Conservation (phyloP, 2,113 vertebrate species). For the Nestor notabilis region DNA sequence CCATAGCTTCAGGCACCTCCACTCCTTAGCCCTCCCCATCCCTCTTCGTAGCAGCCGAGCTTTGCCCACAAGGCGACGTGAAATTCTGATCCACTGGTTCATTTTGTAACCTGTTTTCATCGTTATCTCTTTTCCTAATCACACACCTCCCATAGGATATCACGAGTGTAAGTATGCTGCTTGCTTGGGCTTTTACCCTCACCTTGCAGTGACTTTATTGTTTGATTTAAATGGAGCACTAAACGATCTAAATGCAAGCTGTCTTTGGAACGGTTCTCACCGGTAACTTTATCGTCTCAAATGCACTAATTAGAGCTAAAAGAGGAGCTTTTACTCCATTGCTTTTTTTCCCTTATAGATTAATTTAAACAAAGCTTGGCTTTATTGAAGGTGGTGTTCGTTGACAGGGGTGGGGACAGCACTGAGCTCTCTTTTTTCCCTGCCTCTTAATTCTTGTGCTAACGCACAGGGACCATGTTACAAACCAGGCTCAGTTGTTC, state of each 20-base stretch:
- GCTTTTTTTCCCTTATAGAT: background rate
- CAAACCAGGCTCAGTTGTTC: background rate
- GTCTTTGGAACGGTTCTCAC: slow-evolving; percentile 25
- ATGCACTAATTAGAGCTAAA: slow-evolving; percentile 61
- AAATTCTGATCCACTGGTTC: background rate
- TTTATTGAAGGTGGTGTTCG: slow-evolving; percentile 3
- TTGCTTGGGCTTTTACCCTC: slow-evolving; percentile 53
- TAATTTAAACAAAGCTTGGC: slow-evolving; percentile 47
- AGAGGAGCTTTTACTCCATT: slow-evolving; percentile 45
- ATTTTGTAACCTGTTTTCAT: slow-evolving; percentile 46
- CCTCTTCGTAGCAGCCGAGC: background rate
- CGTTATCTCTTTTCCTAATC: slow-evolving; percentile 63
- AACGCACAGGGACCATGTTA: background rate
- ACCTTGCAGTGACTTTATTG: slow-evolving; percentile 52
- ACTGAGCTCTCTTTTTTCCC: background rate
- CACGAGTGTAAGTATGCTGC: slow-evolving; percentile 75
- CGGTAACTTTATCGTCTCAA: slow-evolving; percentile 22
- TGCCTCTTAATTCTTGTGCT: background rate
- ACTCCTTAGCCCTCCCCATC: background rate
- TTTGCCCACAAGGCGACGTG: background rate
- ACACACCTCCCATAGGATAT: slow-evolving; percentile 68
- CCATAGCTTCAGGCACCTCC: fast-evolving
- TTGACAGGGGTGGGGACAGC: background rate
- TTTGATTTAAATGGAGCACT: slow-evolving; percentile 24
- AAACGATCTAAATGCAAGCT: background rate